Conservation (phyloP, 2,888 invertebrate species). For the Lymantria dispar region DNA sequence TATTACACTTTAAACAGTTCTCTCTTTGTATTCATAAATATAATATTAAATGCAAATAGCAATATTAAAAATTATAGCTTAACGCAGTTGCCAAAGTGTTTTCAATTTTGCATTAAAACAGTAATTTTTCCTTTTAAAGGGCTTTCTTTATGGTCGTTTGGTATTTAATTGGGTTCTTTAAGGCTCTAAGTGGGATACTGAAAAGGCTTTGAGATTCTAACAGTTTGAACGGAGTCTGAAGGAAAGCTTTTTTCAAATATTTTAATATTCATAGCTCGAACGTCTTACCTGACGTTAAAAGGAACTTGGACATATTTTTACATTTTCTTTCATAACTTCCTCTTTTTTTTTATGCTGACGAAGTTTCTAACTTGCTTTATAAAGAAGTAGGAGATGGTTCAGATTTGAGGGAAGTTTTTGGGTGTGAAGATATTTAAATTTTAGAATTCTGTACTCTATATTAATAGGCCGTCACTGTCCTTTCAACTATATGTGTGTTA, state of each 20-base stretch:
- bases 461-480: too few species aligned
- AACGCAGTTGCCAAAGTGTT: not conserved
- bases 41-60: not conserved
- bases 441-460: too few species aligned
- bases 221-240: conserved; percentile 14
- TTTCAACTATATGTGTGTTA: too few species aligned
- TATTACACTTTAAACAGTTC: too few species aligned
- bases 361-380: not conserved
- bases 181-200: conserved; percentile 23
- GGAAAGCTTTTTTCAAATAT: conserved; percentile 17
- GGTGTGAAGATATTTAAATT: too few species aligned
- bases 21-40: too few species aligned
- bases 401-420: not conserved
- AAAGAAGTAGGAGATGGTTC: not conserved
- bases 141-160: conserved; percentile 20
- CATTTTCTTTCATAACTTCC: conserved; percentile 12
- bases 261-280: conserved; percentile 30
- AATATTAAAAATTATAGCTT: not conserved
- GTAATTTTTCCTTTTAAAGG: conserved; percentile 5
- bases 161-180: conserved; percentile 32
- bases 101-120: conserved; percentile 1
- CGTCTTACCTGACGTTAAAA: conserved; percentile 22
- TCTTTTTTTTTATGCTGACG: not conserved
- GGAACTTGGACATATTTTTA: conserved; percentile 11
- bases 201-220: conserved; percentile 18